Evolutionary conservation across 2,797 vertebrate species (phyloP), one percentile per base, ranked within the genome.

Genomic region (Pseudotriccus pelzelni): DNA sequence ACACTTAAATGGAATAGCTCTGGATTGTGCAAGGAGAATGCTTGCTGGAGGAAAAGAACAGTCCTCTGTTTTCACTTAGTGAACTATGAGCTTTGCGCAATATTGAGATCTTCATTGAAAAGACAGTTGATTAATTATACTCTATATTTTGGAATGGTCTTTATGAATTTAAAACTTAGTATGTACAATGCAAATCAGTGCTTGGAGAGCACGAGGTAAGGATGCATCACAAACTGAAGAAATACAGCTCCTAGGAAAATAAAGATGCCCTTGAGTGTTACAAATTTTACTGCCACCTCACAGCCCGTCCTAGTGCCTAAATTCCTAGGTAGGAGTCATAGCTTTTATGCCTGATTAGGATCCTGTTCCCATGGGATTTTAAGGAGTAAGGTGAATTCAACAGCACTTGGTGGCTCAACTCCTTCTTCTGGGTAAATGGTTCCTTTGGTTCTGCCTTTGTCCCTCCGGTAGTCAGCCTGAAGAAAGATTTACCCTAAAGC

Each of bases 1-100:
- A 83, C 39, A 15, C 28, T 92, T 75, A 85, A 80, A 81, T 39
- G 32, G 52, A 83, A 81, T 50, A 82, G 21, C 44, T 82, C 43
- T 94, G 70, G 44, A 39, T 79, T 91, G 88, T 91, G 52, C 78
- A 94, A 79, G 18, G 60, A 11, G 30, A 84, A 41, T 50, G 34
- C 24, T 80, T 90, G 68, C 81, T 90, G 75, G 30, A 92, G 72
- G 52, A 92, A 53, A 84, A 85, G 27, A 75, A 37, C n/a, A 87
- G 32, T 12, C 14, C 27, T 77, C 75, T 96, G 89, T 50, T 83
- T 94, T 93, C 76, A 84, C 82, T 96, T 91, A 95, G 76, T 44
- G 80, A 88, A 49, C 28, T 28, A 52, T 67, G 77, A 80, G 63
- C 62, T 94, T 93, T 95, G 63, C 0, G 0, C 74, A 95, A 80